A percentile compares a stretch with the other conserved stretches of the same genome.
These are phyloP conservation scores for Dicentrarchus labrax DNA, from an alignment of 2,113 vertebrate genomes.

Conservation along the genomic window DNA sequence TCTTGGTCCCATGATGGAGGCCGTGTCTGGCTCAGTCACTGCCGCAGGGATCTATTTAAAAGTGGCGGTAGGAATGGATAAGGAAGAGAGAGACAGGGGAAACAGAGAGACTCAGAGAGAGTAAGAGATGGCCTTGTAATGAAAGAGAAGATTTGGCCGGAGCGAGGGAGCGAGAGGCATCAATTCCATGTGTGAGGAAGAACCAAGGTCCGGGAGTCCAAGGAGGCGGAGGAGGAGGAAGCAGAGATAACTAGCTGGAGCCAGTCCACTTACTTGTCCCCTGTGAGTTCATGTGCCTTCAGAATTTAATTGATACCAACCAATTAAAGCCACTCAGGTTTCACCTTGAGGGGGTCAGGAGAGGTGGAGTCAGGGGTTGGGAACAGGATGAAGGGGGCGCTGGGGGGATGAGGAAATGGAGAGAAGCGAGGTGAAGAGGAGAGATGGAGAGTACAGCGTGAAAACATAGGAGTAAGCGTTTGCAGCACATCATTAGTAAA, in stretches of 20 bases:
- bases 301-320: constrained; percentile 81
- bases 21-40: constrained; percentile 61
- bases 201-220: constrained; percentile 41
- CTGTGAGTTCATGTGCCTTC: constrained; percentile 62
- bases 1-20: constrained; percentile 72
- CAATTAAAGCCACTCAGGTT: constrained; percentile 78
- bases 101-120: constrained; percentile 16
- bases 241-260: constrained; percentile 68
- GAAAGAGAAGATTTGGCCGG: constrained; percentile 50
- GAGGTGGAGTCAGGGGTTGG: constrained; percentile 57
- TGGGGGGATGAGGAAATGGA: constrained; percentile 37
- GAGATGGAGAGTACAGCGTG: constrained; percentile 34
- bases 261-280: constrained; percentile 39
- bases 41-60: constrained; percentile 80
- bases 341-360: constrained; percentile 74
- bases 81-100: constrained; percentile 52
- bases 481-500: constrained; percentile 78
- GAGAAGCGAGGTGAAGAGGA: constrained; percentile 49
- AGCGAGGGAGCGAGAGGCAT: constrained; percentile 36
- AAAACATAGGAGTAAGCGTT: constrained; percentile 77
- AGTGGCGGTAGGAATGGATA: constrained; percentile 65
- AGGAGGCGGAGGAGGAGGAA: constrained; percentile 49
- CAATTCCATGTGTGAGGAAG: constrained; percentile 36
- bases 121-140: constrained; percentile 50
- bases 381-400: constrained; percentile 45